These are phyloP conservation scores for Dipodomys stephensi DNA, from an alignment of 2,113 vertebrate species.

Conservation along the genomic window DNA sequence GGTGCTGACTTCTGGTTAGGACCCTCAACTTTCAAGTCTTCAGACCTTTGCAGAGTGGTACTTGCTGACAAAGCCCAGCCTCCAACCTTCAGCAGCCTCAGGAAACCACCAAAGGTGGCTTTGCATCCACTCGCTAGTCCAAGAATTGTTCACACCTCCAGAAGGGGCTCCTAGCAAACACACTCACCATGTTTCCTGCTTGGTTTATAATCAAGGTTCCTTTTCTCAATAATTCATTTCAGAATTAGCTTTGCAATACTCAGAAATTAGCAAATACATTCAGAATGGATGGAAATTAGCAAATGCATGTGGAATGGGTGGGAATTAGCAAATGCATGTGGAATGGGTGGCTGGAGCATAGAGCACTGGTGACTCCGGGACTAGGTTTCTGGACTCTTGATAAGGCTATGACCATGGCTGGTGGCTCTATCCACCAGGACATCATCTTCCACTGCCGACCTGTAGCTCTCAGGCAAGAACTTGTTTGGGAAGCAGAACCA, in stretches of 20 bases:
- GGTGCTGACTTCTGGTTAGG: no score
- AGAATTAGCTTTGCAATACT: neutral
- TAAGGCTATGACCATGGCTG: neutral
- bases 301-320: no score
- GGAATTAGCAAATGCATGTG: neutral
- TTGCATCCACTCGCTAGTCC: fast-evolving
- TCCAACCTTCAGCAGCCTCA: neutral
- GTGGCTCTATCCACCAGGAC: neutral
- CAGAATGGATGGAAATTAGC: no score
- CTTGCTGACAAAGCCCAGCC: neutral
- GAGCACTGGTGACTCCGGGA: fast-evolving
- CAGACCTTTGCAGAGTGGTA: neutral
- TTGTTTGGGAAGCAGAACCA: neutral
- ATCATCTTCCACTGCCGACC: neutral
- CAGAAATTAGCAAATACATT: neutral
- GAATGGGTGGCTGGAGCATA: no score
- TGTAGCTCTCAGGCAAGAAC: neutral
- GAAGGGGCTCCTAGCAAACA: fast-evolving
- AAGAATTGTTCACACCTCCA: fast-evolving
- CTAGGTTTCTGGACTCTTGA: neutral
- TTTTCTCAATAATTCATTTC: no score
- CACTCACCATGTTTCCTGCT: fast-evolving
- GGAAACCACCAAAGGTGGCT: neutral
- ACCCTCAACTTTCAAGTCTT: no score
- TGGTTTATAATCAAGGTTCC: neutral